A percentile compares a stretch with the other conserved stretches of the same genome.
Conservation (phyloP, 1,140 invertebrate genomes). For the Palaemon carinicauda region DNA sequence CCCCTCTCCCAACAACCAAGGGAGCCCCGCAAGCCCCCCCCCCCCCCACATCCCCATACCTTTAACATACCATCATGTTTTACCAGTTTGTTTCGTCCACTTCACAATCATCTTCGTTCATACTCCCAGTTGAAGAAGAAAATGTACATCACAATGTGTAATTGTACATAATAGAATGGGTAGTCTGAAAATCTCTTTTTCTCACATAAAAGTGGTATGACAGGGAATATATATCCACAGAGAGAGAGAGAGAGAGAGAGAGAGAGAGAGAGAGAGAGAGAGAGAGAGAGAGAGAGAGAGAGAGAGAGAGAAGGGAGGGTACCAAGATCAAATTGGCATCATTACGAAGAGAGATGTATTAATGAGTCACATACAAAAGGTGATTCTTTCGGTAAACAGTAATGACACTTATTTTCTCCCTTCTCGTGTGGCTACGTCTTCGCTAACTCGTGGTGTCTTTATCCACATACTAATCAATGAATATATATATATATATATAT, state of each 20-base stretch:
- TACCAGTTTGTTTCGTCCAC: neutral
- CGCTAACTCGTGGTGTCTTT: no score
- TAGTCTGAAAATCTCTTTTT: neutral
- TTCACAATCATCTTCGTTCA: neutral
- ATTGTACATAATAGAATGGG: no score
- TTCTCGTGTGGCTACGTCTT: no score
- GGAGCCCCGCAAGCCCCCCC: neutral
- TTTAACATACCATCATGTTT: neutral
- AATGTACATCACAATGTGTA: no score
- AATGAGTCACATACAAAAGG: neutral
- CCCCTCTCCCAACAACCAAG: neutral
- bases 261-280: conserved; percentile 32
- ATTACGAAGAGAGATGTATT: neutral
- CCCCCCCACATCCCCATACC: neutral
- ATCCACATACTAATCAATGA: no score
- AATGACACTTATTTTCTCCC: no score
- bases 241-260: conserved; percentile 27
- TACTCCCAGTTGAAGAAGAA: no score
- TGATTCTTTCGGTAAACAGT: neutral
- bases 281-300: conserved; percentile 20
- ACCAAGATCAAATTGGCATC: neutral
- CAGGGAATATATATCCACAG: neutral
- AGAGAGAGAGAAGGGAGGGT: neutral
- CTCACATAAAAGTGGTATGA: neutral
- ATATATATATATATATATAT: neutral